Evolutionary conservation across 2,888 invertebrate genomes (phyloP).

Genomic region (Seira sanloemensis): DNA sequence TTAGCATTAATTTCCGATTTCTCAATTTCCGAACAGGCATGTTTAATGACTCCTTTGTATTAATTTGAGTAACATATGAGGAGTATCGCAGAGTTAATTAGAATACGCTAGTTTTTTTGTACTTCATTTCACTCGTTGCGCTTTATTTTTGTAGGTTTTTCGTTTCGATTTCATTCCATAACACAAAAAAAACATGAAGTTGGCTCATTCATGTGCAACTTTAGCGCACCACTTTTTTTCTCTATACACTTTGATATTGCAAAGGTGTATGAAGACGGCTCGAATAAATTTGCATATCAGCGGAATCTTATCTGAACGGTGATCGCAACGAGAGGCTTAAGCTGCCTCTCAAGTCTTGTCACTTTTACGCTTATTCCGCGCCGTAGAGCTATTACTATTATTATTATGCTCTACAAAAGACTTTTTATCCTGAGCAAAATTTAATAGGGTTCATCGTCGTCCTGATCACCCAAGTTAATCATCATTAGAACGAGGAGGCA

Average conservation of each 20-base stretch:
- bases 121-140: neutral
- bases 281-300: conserved; percentile 4
- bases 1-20: conserved; percentile 32
- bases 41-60: neutral
- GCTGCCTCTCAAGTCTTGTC: neutral
- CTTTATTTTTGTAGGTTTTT: neutral
- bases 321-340: neutral
- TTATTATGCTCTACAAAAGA: neutral
- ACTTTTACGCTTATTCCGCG: neutral
- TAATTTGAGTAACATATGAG: no score
- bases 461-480: neutral
- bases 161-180: no score
- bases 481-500: neutral
- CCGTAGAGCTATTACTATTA: no score
- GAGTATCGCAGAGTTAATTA: neutral
- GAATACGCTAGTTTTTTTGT: no score
- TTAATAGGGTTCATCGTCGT: neutral
- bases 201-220: neutral
- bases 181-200: neutral
- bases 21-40: conserved; percentile 33
- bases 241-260: no score
- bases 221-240: no score
- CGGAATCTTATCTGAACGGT: neutral
- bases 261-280: neutral
- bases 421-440: no score